Percentiles rank a stretch among this genome's conserved stretches.
phyloP scores from a whole-genome alignment of 2,113 vertebrate species.

The Microcebus murinus region DNA sequence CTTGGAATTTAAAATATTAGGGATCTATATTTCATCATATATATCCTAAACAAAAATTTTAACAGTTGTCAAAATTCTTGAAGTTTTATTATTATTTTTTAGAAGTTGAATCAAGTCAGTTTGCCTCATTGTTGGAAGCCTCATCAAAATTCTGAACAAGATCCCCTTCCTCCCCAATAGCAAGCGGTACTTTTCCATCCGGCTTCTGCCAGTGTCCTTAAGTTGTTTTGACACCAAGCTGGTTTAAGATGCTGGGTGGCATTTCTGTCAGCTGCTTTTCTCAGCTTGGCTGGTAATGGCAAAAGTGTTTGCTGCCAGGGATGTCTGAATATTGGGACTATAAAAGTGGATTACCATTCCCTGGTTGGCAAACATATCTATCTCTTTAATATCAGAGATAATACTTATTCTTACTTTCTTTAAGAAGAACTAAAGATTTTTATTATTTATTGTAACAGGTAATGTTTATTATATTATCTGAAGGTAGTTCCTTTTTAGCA shows the following conservation, averaged over 20 bases:
- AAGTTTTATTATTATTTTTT: constrained; percentile 76
- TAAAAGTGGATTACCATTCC: constrained; percentile 95
- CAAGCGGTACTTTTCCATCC: constrained; percentile 92
- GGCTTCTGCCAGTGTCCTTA: constrained; percentile 92
- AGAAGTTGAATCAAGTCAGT: constrained; percentile 83
- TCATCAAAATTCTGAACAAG: constrained; percentile 96
- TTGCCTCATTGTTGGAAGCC: constrained; percentile 92
- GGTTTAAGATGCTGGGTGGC: constrained; percentile 94
- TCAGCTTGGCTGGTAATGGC: constrained; percentile 92
- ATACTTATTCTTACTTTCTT: constrained; percentile 91
- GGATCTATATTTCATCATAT: constrained; percentile 78
- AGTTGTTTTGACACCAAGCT: constrained; percentile 92
- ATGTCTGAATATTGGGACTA: constrained; percentile 92
- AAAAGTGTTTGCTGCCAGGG: constrained; percentile 93
- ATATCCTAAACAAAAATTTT: constrained; percentile 81
- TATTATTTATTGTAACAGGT: constrained; percentile 90
- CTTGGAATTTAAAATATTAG: constrained; percentile 76
- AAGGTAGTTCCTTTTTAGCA: constrained; percentile 92
- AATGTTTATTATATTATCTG: constrained; percentile 91
- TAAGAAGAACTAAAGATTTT: constrained; percentile 92
- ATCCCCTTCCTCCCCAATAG: constrained; percentile 91
- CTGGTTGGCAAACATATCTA: constrained; percentile 94
- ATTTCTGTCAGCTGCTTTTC: constrained; percentile 95
- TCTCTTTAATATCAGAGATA: constrained; percentile 93
- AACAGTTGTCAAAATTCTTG: constrained; percentile 81